Conservation (phyloP, 2,797 vertebrate genomes). For the Sebastes nivosus region DNA sequence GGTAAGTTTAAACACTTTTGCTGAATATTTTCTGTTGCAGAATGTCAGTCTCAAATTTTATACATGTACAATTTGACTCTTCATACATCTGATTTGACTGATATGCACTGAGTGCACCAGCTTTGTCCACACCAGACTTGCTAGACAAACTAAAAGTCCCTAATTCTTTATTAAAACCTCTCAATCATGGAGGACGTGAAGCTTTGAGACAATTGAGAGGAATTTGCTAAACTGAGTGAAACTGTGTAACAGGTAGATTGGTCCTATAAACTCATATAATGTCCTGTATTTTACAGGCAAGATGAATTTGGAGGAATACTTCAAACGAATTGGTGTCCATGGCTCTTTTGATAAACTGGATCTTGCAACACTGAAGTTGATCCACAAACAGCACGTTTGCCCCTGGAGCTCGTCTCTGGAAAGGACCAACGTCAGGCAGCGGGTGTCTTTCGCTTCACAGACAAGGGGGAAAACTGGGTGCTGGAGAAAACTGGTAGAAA, state of each 20-base stretch:
- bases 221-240: too few relatives aligned
- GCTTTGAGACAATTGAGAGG: too few relatives aligned
- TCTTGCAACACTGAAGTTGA: slow-evolving; percentile 79
- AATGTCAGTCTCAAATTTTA: not conserved
- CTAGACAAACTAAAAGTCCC: too few relatives aligned
- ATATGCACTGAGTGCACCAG: too few relatives aligned
- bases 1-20: not conserved
- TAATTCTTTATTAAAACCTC: too few relatives aligned
- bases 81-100: too few relatives aligned
- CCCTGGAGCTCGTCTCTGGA: slow-evolving; percentile 84
- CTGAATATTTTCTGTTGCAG: not conserved
- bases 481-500: slow-evolving; percentile 86
- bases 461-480: slow-evolving; percentile 81
- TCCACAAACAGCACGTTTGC: slow-evolving; percentile 86
- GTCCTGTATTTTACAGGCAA: slow-evolving; percentile 48
- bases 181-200: too few relatives aligned
- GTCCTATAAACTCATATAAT: too few relatives aligned
- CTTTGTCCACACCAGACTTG: too few relatives aligned
- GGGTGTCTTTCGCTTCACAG: slow-evolving; percentile 81
- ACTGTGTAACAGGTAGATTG: too few relatives aligned
- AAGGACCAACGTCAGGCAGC: slow-evolving; percentile 85
- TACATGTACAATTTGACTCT: too few relatives aligned
- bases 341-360: slow-evolving; percentile 72
- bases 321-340: slow-evolving; percentile 85
- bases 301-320: slow-evolving; percentile 89